Evolutionary conservation across 2,113 vertebrate species (phyloP).

Genomic region (Channa maculata): DNA sequence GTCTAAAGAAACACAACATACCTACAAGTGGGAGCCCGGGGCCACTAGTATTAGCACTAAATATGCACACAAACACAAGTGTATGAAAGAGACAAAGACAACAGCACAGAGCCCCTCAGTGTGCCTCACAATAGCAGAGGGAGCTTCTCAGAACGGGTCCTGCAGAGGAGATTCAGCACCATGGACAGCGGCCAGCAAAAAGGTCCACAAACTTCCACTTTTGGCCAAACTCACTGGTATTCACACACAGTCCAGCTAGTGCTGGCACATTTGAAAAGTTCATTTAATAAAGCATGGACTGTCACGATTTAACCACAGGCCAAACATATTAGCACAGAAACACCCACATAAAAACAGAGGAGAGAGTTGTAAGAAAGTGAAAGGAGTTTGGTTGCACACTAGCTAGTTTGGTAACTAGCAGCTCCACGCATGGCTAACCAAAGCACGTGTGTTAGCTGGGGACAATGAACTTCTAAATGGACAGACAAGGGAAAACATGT

Average conservation of each 20-base stretch:
- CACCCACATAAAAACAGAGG: too few species aligned
- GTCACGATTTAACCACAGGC: neutral
- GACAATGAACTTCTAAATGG: neutral
- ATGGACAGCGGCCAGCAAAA: slow-evolving; percentile 70
- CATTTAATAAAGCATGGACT: too few species aligned
- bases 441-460: slow-evolving; percentile 5
- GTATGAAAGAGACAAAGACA: too few species aligned
- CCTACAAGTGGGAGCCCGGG: too few species aligned
- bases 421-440: neutral
- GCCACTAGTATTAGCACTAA: too few species aligned
- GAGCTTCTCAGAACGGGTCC: neutral
- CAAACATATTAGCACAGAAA: too few species aligned
- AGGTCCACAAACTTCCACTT: slow-evolving; percentile 17
- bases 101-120: neutral
- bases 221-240: neutral
- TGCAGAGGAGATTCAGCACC: slow-evolving; percentile 69
- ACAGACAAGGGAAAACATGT: neutral
- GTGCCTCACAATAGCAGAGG: neutral
- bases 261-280: too few species aligned
- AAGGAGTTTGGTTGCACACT: neutral
- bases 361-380: neutral
- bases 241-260: neutral
- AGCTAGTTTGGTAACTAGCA: neutral
- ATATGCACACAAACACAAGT: too few species aligned
- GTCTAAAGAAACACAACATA: neutral